Evolutionary conservation across 2,888 invertebrate genomes (phyloP).

Genomic region (Physocephala rufipes): DNA sequence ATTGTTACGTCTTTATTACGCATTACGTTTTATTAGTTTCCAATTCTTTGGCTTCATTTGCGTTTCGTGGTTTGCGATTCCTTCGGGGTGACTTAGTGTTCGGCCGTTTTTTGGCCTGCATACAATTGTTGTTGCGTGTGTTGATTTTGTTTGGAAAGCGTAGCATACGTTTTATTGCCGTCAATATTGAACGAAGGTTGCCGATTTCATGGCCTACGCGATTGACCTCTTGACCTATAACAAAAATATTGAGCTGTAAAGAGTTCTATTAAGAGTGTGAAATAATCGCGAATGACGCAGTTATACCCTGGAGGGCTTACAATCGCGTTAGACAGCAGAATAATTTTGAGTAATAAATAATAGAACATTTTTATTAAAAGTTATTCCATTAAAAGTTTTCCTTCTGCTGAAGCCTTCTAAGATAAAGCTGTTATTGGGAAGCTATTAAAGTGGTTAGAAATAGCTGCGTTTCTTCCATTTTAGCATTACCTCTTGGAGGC

Average conservation of each 20-base stretch:
- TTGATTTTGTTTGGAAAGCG: constrained; percentile 4
- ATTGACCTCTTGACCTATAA: constrained; percentile 17
- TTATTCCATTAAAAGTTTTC: too few species aligned
- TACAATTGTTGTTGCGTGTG: constrained; percentile 25
- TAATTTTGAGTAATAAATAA: too few species aligned
- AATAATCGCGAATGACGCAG: too few species aligned
- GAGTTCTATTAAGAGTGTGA: constrained; percentile 7
- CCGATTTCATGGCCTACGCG: constrained; percentile 16
- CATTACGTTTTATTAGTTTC: constrained; percentile 13
- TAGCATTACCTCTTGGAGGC: too few species aligned
- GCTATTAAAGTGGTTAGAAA: too few species aligned
- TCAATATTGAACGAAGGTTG: constrained; percentile 18
- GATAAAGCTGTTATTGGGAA: too few species aligned
- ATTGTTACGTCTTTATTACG: constrained; percentile 39
- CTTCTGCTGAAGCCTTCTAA: too few species aligned
- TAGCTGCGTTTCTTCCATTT: too few species aligned
- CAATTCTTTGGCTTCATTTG: background rate
- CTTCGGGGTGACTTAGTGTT: constrained; percentile 36
- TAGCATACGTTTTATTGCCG: constrained; percentile 3
- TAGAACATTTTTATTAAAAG: too few species aligned
- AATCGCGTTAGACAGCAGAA: too few species aligned
- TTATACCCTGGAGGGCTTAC: too few species aligned
- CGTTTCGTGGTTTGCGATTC: constrained; percentile 19
- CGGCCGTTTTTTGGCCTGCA: constrained; percentile 33
- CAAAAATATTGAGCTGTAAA: background rate